Evolutionary conservation across 2,797 vertebrate genomes (phyloP).

Genomic region (Chanos chanos): DNA sequence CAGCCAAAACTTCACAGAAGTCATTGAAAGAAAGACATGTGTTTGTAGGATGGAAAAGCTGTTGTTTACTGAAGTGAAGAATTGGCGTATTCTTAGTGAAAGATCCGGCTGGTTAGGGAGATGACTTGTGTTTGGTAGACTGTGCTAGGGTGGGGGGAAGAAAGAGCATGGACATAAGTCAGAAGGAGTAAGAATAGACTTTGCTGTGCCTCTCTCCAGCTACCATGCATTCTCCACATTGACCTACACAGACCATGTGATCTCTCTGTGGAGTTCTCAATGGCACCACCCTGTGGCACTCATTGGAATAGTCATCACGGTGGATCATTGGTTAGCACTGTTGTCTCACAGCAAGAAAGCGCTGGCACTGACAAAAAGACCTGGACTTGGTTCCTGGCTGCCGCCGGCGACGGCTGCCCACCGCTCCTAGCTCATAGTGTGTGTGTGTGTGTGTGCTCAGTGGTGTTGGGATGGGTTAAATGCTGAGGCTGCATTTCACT

Average conservation of each 20-base stretch:
- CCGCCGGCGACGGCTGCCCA: no score
- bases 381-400: no score
- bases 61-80: background rate
- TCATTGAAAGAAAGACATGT: no score
- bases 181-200: constrained; percentile 56
- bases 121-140: background rate
- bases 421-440: no score
- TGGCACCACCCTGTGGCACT: constrained; percentile 49
- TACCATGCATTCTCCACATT: constrained; percentile 58
- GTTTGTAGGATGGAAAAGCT: no score
- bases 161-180: constrained; percentile 29
- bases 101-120: background rate
- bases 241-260: constrained; percentile 31
- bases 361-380: no score
- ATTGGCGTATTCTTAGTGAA: background rate
- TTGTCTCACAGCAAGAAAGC: no score
- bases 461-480: no score
- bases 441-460: no score
- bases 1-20: background rate
- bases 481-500: no score
- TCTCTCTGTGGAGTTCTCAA: constrained; percentile 15
- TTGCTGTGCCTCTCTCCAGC: constrained; percentile 40
- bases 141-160: constrained; percentile 43
- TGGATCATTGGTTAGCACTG: background rate
- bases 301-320: background rate